Conservation (phyloP, 2,797 vertebrate genomes). For the Paguma larvata region DNA sequence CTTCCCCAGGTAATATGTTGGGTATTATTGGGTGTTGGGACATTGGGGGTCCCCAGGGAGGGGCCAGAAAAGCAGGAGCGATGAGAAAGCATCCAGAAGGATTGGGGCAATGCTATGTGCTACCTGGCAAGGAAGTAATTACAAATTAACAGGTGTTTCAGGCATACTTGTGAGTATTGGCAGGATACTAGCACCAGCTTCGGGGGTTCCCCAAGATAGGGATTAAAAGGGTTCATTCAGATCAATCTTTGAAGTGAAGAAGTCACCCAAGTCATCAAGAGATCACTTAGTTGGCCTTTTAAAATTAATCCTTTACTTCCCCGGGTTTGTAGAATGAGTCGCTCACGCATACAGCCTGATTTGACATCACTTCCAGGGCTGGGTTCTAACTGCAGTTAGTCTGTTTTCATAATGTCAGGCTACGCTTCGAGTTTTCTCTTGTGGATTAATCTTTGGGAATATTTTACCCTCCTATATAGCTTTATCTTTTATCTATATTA, state of each 20-base stretch:
- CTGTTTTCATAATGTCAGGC: not conserved
- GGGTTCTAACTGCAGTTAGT: not conserved
- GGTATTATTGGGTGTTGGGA: not conserved
- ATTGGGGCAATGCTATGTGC: not conserved
- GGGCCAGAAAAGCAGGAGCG: not conserved
- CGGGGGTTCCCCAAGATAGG: not conserved
- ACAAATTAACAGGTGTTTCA: not conserved
- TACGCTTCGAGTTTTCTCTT: conserved; percentile 3
- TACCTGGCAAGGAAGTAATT: not conserved
- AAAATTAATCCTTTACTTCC: not conserved
- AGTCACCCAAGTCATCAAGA: not conserved
- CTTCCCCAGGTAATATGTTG: not conserved
- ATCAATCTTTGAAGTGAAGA: not conserved
- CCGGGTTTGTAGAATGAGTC: not conserved
- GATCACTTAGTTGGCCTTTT: not conserved
- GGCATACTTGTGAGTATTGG: not conserved
- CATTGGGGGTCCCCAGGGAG: not conserved
- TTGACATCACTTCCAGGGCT: not conserved
- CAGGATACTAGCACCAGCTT: not conserved
- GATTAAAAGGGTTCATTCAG: not conserved
- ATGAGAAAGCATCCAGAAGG: not conserved
- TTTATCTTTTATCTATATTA: conserved; percentile 44
- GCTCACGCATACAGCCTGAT: accelerated
- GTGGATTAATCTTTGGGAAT: not conserved
- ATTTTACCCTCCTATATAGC: not conserved